Evolutionary conservation across 2,113 vertebrate genomes (phyloP).

Genomic region (Thamnaconus septentrionalis): DNA sequence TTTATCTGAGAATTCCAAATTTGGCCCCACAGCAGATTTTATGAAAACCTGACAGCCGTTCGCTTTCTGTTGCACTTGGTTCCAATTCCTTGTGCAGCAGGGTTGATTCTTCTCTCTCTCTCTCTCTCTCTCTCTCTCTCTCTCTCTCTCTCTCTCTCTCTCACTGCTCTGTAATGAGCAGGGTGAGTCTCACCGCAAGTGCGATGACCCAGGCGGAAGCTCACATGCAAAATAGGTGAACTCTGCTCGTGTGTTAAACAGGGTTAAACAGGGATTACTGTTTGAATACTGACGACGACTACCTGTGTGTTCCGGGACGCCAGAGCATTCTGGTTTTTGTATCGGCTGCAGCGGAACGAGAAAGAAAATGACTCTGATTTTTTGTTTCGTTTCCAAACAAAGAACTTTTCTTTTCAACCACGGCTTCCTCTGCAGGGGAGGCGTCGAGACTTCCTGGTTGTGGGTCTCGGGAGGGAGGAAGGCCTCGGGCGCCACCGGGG

Average conservation of each 20-base stretch:
- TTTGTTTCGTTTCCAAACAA: not conserved
- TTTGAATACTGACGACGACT: not conserved
- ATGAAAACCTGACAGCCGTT: conserved; percentile 49
- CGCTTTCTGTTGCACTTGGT: conserved; percentile 47
- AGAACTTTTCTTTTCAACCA: conserved; percentile 18
- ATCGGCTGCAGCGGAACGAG: no score
- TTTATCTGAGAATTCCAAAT: conserved; percentile 7
- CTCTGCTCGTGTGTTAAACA: conserved; percentile 35
- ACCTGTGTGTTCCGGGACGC: not conserved
- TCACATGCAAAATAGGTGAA: conserved; percentile 24
- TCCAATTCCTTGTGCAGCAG: conserved; percentile 29
- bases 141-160: no score
- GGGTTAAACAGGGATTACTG: conserved; percentile 15
- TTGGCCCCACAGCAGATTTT: conserved; percentile 44
- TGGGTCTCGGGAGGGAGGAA: conserved; percentile 10
- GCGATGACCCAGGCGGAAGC: conserved; percentile 29
- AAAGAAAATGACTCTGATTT: not conserved
- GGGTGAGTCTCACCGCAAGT: conserved; percentile 21
- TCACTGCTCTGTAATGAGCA: conserved; percentile 41
- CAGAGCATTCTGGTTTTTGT: not conserved
- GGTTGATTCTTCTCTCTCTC: conserved; percentile 14
- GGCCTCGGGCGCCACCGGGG: conserved; percentile 24
- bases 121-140: no score
- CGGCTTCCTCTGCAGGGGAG: conserved; percentile 7
- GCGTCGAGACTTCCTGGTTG: not conserved